Base-by-base conservation (phyloP, 1,140 invertebrate genomes). In the Notospermus geniculatus region DNA sequence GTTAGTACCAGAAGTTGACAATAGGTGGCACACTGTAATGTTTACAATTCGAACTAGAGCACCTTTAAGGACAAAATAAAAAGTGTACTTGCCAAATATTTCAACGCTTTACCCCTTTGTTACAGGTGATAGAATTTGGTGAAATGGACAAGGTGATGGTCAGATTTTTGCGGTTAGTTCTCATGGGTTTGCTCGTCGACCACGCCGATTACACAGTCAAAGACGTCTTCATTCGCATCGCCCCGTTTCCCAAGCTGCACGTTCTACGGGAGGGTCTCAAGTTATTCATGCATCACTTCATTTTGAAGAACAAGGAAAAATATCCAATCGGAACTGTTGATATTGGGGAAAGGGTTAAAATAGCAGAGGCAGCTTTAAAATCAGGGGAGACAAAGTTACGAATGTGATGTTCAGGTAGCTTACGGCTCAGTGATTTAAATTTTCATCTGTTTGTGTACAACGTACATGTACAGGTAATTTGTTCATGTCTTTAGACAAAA, bases 281-380 rank as follows among this genome's bases (percentile, higher is more conserved):
- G 58, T 79, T 93, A 7, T 93, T 93, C 70, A 86, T 93, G 70
- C 87, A 86, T 74, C 89, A 91, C 79, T 92, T 92, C 70, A 70
- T 92, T 0, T 64, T 90, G 1, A 87, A 86, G 73, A 89, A 89
- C 50, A 69, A 69, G 32, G 53, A 63, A 9, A 72, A 71, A n/a
- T 50, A 23, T 19, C n/a, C n/a, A 5, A 27, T n/a, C 5, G 46
- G 25, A 19, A n/a, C 4, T 50, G n/a, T 50, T 4, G n/a, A 50
- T 50, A 4, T 50, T 27, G 46, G n/a, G 19, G 57, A 57, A 39
- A 62, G 68, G 32, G 53, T 73, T 25, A 62, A 63, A 23, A 52
- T 64, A 27, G 66, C 64, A 23, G 66, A 73, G 57, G 39, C 54
- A 39, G 63, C 58, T 2, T 43, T 60, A 11, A 45, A 32, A n/a